Conservation (phyloP, 2,113 vertebrate genomes). For the Gyps fulvus region DNA sequence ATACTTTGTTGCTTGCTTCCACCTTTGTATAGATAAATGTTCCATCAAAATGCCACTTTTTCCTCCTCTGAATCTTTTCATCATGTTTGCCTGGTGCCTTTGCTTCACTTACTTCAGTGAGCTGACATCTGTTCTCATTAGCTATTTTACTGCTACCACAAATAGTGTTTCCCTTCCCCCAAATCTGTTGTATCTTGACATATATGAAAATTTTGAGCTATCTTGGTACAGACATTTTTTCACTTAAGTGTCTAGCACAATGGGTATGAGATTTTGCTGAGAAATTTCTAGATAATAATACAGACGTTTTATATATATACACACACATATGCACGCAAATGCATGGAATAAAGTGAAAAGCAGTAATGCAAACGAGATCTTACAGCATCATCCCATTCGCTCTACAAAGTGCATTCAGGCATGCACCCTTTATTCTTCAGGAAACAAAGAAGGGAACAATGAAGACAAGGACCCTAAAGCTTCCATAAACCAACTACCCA, state of each 20-base stretch:
- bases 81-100: slow-evolving; percentile 22
- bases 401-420: neutral
- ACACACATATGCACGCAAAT: neutral
- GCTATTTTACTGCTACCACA: slow-evolving; percentile 62
- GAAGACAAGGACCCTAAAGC: neutral
- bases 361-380: neutral
- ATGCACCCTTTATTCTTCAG: neutral
- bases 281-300: slow-evolving; percentile 49
- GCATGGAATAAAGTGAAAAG: neutral
- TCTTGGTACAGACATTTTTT: slow-evolving; percentile 54
- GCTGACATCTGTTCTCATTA: slow-evolving; percentile 69
- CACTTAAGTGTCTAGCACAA: slow-evolving; percentile 58
- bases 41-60: neutral
- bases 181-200: slow-evolving; percentile 61
- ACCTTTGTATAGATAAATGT: neutral
- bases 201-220: slow-evolving; percentile 56
- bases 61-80: neutral
- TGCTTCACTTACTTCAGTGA: slow-evolving; percentile 43
- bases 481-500: neutral
- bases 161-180: slow-evolving; percentile 56
- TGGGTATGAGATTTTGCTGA: neutral
- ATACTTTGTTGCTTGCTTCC: neutral
- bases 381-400: neutral
- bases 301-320: neutral
- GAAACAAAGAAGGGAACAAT: neutral